Base-by-base conservation (phyloP, 2,888 invertebrate genomes). In the Ectemnius cavifrons region DNA sequence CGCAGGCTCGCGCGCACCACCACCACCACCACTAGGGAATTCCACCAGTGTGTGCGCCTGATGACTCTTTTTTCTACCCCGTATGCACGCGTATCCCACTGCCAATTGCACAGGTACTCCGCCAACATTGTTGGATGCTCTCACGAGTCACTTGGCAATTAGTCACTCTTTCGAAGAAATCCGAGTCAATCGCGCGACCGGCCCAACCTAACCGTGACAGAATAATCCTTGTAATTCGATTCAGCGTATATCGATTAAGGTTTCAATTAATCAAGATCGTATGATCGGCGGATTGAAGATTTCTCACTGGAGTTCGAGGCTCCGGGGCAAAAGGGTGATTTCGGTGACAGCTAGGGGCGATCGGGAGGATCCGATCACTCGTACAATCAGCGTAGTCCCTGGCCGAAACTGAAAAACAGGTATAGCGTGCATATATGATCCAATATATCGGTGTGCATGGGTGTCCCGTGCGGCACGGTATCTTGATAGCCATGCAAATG, bases 401-500 rank as follows among this genome's bases (percentile, higher is more conserved):
- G 47, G 59, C 63, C 67, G 16, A 70, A 63, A 68, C 67, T 70
- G 75, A 77, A 77, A 77, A 77, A 65, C 71, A 63, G 66, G 66
- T 71, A 60, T 13, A 57, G 63, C 45, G 60, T 60, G 64, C 59
- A n/a, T 37, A 8, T 18, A 4, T 18, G 3, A 8, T 4, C 8
- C 13, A 16, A 18, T 16, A 20, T 61, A 49, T 49, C 49, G 11
- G 64, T 52, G 71, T 69, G 37, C 37, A 28, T 75, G 67, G 14
- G 72, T 67, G 72, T 77, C 72, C 75, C 75, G 78, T 70, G 79
- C 63, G 70, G 63, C 59, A 63, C 67, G 77, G 77, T 76, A 79
- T 80, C 80, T 80, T 77, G 80, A 80, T 80, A 80, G 77, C 79
- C 80, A 79, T 80, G 80, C 80, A 80, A 80, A 80, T 79, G 77